Percentiles rank a stretch among this genome's conserved stretches.
Conservation (phyloP, 2,113 vertebrate species). For the Narcine bancroftii region DNA sequence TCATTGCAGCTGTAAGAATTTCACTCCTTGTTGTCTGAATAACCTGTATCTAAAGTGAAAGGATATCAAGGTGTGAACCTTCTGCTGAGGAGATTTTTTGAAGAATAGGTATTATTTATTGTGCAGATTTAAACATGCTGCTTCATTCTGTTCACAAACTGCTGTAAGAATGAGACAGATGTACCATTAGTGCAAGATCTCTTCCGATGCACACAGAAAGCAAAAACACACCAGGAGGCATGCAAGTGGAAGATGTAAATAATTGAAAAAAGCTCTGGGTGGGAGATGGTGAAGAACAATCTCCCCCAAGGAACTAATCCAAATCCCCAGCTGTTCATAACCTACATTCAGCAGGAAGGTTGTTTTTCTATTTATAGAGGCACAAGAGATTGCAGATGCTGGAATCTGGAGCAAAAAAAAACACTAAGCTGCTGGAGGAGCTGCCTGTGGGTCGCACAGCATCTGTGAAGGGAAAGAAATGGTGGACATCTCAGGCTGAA, state of each 20-base stretch:
- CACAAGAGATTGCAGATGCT: too few species aligned
- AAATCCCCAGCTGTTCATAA: constrained; percentile 24
- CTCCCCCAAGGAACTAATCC: neutral
- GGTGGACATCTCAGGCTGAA: too few species aligned
- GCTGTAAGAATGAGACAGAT: constrained; percentile 7
- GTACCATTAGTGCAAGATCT: neutral
- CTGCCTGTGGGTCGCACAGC: too few species aligned
- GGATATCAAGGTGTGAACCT: neutral
- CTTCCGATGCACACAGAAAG: neutral
- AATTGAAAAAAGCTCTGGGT: constrained; percentile 9
- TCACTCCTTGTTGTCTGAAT: neutral
- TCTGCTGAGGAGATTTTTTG: neutral
- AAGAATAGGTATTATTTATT: neutral
- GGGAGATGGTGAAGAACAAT: neutral
- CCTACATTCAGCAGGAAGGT: neutral
- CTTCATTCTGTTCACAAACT: neutral
- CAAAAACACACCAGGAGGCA: constrained; percentile 17
- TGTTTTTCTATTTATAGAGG: constrained; percentile 17
- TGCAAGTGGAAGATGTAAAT: neutral
- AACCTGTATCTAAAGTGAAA: neutral
- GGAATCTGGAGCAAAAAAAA: too few species aligned
- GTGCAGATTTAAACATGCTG: neutral
- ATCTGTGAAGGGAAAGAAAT: too few species aligned
- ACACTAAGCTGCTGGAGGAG: too few species aligned
- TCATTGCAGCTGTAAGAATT: neutral